Evolutionary conservation across 2,888 invertebrate genomes (phyloP).

Genomic region (Euzetes globulus): DNA sequence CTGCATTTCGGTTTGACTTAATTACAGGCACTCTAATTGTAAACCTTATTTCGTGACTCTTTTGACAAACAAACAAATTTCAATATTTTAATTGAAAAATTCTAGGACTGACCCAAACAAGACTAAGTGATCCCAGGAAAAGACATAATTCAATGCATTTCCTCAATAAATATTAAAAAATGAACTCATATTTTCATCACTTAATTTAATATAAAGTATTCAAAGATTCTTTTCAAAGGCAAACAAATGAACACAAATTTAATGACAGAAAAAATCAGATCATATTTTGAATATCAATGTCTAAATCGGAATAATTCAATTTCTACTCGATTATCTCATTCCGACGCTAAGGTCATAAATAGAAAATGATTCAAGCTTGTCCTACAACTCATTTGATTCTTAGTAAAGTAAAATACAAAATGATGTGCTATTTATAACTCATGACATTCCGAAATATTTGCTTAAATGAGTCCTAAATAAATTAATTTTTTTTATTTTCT

Average conservation of each 20-base stretch:
- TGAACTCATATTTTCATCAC: background rate
- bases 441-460: background rate
- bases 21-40: background rate
- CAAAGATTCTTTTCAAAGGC: too few species aligned
- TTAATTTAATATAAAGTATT: background rate
- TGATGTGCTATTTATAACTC: too few species aligned
- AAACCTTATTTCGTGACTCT: background rate
- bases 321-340: too few species aligned
- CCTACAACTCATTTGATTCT: too few species aligned
- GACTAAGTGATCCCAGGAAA: background rate
- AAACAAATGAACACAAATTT: too few species aligned
- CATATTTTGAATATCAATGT: background rate
- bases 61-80: background rate
- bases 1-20: background rate
- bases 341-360: too few species aligned
- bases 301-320: background rate
- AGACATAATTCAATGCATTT: background rate
- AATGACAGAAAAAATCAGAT: background rate
- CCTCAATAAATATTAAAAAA: background rate
- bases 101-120: background rate
- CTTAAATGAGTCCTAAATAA: constrained; percentile 11
- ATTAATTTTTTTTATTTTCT: background rate
- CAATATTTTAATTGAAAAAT: background rate
- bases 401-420: too few species aligned
- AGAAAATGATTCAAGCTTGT: too few species aligned